Evolutionary conservation across 2,797 vertebrate species (phyloP).

Genomic region (Discoglossus pictus): DNA sequence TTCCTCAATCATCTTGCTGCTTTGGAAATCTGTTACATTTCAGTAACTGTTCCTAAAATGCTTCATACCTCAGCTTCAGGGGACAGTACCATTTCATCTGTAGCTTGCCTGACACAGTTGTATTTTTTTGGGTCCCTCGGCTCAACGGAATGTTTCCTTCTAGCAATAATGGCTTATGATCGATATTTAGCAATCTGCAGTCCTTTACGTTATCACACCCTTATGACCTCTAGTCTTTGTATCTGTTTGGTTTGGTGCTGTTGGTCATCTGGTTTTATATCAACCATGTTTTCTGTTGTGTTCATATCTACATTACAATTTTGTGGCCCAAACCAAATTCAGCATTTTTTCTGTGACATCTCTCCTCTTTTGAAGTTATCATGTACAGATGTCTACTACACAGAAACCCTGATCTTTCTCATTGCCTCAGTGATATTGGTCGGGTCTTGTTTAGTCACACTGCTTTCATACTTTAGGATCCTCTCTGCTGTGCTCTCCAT

Average conservation of each 20-base stretch:
- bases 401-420: conserved; percentile 33
- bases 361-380: conserved; percentile 33
- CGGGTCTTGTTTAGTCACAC: conserved; percentile 29
- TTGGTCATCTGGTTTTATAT: conserved; percentile 42
- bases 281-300: conserved; percentile 26
- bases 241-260: conserved; percentile 23
- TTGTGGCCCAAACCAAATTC: conserved; percentile 37
- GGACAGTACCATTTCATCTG: conserved; percentile 21
- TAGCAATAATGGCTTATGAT: conserved; percentile 49
- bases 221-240: conserved; percentile 29
- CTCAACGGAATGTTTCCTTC: conserved; percentile 43
- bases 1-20: conserved; percentile 35
- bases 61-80: conserved; percentile 19
- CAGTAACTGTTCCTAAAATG: conserved; percentile 38
- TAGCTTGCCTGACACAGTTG: conserved; percentile 26
- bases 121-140: conserved; percentile 34
- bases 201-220: conserved; percentile 30
- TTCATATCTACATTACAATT: conserved; percentile 36
- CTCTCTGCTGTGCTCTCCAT: conserved; percentile 30
- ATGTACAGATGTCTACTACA: conserved; percentile 32
- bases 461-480: conserved; percentile 38
- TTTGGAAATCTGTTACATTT: conserved; percentile 41
- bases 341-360: conserved; percentile 48
- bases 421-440: conserved; percentile 36
- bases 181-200: conserved; percentile 42